A percentile compares a stretch with the other conserved stretches of the same genome.
Conservation (phyloP, 1,140 invertebrate genomes). For the Caerostris extrusa region DNA sequence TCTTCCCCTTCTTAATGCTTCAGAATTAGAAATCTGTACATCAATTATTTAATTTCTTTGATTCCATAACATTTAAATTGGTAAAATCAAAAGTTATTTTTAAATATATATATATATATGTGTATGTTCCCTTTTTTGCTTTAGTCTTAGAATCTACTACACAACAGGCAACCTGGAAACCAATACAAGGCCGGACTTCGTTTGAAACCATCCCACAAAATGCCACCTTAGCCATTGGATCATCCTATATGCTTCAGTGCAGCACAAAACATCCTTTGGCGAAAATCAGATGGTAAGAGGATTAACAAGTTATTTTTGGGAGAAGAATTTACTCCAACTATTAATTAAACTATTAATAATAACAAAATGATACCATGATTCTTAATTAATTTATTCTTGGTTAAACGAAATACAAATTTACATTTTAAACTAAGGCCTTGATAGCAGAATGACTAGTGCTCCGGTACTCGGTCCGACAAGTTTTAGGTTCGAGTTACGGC, state of each 20-base stretch:
- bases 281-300: conserved; percentile 71
- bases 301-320: too few relatives aligned
- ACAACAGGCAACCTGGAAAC: background rate
- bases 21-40: too few relatives aligned
- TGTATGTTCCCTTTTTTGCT: background rate
- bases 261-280: conserved; percentile 12
- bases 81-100: background rate
- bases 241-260: conserved; percentile 61
- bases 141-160: background rate
- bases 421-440: too few relatives aligned
- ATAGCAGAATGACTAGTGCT: too few relatives aligned
- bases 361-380: too few relatives aligned
- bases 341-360: too few relatives aligned
- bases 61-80: background rate
- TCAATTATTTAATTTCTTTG: background rate
- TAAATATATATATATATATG: background rate
- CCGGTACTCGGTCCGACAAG: too few relatives aligned
- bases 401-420: too few relatives aligned
- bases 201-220: conserved; percentile 54
- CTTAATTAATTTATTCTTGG: too few relatives aligned
- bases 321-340: too few relatives aligned
- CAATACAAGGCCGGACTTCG: background rate
- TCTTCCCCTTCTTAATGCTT: too few relatives aligned
- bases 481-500: too few relatives aligned
- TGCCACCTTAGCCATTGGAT: conserved; percentile 50